Conservation (phyloP, 2,113 vertebrate genomes). For the Ptilonorhynchus violaceus region DNA sequence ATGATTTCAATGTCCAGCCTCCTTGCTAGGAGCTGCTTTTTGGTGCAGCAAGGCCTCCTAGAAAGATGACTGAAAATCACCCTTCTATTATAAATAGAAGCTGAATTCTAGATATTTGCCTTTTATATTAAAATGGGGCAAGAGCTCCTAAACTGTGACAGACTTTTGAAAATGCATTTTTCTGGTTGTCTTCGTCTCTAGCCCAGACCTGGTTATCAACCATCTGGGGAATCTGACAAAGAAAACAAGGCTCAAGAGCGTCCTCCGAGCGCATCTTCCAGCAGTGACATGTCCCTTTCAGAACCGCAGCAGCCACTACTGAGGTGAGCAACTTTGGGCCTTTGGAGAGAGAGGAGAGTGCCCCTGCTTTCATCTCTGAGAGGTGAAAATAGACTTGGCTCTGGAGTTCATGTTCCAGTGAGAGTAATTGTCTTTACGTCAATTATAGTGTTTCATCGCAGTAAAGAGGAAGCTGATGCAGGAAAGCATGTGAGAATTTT, state of each 20-base stretch:
- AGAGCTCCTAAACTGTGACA: background rate
- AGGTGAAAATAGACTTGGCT: background rate
- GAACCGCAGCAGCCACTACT: conserved; percentile 79
- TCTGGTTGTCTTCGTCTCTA: conserved; percentile 44
- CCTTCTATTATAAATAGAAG: background rate
- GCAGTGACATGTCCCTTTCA: conserved; percentile 90
- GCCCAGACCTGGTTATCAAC: conserved; percentile 87
- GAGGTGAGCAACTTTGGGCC: conserved; percentile 73
- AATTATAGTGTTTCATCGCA: fast-evolving
- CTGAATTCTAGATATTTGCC: background rate
- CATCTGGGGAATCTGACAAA: conserved; percentile 97
- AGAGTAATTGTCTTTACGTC: background rate
- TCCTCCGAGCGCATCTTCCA: conserved; percentile 88
- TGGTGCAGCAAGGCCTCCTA: background rate
- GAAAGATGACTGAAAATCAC: background rate
- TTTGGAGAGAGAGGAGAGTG: background rate
- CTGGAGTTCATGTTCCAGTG: background rate
- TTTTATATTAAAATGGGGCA: background rate
- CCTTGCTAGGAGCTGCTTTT: background rate
- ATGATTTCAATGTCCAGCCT: background rate
- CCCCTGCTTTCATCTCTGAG: background rate
- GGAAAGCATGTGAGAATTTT: background rate
- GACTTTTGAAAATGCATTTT: background rate
- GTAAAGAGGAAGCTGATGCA: background rate
- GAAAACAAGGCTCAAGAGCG: conserved; percentile 91